A percentile compares a stretch with the other conserved stretches of the same genome.
Conservation (phyloP, 2,797 vertebrate genomes). For the Myripristis murdjan region DNA sequence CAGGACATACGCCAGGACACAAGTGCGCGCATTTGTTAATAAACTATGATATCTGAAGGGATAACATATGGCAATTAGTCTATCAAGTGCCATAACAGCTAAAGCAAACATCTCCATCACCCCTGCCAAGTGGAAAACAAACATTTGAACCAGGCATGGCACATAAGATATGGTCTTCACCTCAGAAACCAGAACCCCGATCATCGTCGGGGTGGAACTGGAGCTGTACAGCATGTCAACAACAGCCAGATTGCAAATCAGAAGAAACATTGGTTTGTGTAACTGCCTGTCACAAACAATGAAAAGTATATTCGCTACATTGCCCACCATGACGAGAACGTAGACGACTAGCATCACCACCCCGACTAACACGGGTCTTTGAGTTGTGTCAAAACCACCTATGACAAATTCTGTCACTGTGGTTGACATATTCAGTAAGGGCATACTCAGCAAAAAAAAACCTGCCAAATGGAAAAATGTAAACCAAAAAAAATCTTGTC, state of each 20-base stretch:
- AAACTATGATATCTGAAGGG: conserved; percentile 44
- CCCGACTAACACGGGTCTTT: conserved; percentile 16
- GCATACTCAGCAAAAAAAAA: conserved; percentile 16
- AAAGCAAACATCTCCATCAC: conserved; percentile 44
- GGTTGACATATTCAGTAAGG: conserved; percentile 32
- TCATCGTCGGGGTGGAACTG: conserved; percentile 53
- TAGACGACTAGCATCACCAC: conserved; percentile 23
- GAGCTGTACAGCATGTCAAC: conserved; percentile 65
- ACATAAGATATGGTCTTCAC: conserved; percentile 29
- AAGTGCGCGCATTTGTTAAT: conserved; percentile 22
- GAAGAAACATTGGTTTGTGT: conserved; percentile 76
- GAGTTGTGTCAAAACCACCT: conserved; percentile 30
- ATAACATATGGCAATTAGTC: conserved; percentile 27
- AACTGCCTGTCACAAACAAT: conserved; percentile 66
- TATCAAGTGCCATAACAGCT: conserved; percentile 41
- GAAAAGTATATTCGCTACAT: conserved; percentile 53
- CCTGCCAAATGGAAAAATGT: neutral
- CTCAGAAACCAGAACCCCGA: conserved; percentile 35
- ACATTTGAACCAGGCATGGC: conserved; percentile 26
- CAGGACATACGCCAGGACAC: neutral
- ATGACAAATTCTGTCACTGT: conserved; percentile 36
- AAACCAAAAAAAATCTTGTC: neutral
- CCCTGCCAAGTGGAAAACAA: neutral
- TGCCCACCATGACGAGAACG: neutral
- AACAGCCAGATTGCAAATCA: conserved; percentile 73